A percentile compares a stretch with the other conserved stretches of the same genome.
phyloP scores from a whole-genome alignment of 2,888 invertebrate genomes.

The Oeneis ivallda region DNA sequence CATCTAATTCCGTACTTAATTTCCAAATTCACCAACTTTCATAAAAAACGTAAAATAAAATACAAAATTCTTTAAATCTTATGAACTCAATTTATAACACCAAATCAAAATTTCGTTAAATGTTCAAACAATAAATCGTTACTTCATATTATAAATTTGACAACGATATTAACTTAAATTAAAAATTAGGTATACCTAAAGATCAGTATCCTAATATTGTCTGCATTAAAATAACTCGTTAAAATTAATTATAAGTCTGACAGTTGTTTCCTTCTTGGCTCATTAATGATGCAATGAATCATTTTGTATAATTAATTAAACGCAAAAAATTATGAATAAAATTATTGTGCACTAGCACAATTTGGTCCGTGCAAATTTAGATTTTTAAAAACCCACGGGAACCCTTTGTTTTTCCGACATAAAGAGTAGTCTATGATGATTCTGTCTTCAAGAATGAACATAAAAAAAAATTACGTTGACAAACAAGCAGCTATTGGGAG shows the following conservation, averaged over 20 bases:
- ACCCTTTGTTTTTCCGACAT: no score
- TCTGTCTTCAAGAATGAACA: no score
- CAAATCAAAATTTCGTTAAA: not conserved
- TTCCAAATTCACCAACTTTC: no score
- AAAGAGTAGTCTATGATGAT: no score
- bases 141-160: slow-evolving; percentile 1
- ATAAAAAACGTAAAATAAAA: no score
- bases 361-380: no score
- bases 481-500: no score
- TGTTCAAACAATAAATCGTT: slow-evolving; percentile 1
- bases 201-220: slow-evolving; percentile 26
- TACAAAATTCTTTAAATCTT: no score
- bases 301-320: slow-evolving; percentile 13
- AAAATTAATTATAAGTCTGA: slow-evolving; percentile 33
- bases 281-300: not conserved
- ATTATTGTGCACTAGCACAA: not conserved
- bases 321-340: not conserved
- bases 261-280: slow-evolving; percentile 21
- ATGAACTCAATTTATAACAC: not conserved
- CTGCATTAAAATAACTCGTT: slow-evolving; percentile 33
- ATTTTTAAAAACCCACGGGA: no score
- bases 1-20: no score
- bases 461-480: no score
- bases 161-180: slow-evolving; percentile 13
- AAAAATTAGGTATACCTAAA: slow-evolving; percentile 22